Evolutionary conservation across 2,797 vertebrate genomes (phyloP), one percentile per base, ranked within the genome.

Genomic region (Poliocrania exsul): DNA sequence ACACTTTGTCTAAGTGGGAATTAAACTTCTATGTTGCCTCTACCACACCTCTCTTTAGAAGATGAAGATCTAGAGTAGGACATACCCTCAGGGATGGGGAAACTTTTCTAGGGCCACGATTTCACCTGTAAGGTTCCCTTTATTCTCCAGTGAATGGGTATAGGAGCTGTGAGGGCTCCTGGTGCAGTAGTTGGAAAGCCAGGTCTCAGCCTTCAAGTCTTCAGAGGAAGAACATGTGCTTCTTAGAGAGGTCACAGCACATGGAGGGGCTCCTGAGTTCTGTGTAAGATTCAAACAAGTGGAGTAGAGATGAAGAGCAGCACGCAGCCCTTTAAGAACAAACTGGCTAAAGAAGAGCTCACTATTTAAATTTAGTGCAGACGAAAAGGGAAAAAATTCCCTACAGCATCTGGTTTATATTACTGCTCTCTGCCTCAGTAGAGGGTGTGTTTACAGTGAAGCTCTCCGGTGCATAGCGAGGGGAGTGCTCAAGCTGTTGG

Each of bases 341-440:
- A 96, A 77, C 56, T 98, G 97, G 97, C 97, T 95, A 88, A 95
- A 85, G 89, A 96, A 82, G 90, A 88, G 50, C 84, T 93, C 92
- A 91, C 74, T 44, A 64, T 97, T 98, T 98, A 97, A 97, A 97
- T 97, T 97, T 96, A 97, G 97, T 96, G 92, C 96, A 94, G 92
- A 91, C 29, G 26, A 95, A 94, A 82, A 96, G 92, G 91, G 91
- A 79, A 92, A 97, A 94, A 94, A 94, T 79, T 97, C 96, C 95
- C 95, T 51, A 4, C 80, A 72, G 84, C 97, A 97, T 98, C 97
- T 98, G 98, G 96, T 97, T 98, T 97, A 13, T 95, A 94, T 98
- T 98, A 98, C 38, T 95, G 86, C 58, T 90, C 69, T 92, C 94
- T 87, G 94, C 84, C 96, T 97, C 86, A 82, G 97, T 79, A 90